Evolutionary conservation across 2,888 invertebrate genomes (phyloP).

Genomic region (Saturnia pavonia): DNA sequence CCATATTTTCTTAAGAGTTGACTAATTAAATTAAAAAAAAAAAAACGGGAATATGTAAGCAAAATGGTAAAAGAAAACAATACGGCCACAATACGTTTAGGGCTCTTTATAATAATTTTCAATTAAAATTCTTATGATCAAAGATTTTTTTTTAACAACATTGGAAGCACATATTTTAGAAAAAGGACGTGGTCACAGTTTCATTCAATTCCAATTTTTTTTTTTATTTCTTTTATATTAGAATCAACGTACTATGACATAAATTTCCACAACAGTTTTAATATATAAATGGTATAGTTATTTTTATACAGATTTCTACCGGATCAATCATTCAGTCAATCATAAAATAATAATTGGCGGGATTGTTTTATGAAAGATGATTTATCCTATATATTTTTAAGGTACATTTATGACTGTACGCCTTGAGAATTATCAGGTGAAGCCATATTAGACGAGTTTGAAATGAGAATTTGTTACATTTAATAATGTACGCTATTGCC

Average conservation of each 20-base stretch:
- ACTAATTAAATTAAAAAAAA: no score
- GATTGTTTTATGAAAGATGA: neutral
- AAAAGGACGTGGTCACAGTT: neutral
- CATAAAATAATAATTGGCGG: neutral
- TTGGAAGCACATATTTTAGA: no score
- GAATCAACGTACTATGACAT: neutral
- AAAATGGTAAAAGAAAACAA: no score
- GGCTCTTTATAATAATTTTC: neutral
- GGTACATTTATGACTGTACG: neutral
- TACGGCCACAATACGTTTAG: no score
- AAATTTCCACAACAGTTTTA: neutral
- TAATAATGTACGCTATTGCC: no score
- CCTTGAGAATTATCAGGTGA: neutral
- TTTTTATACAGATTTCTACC: neutral
- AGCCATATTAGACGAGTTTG: neutral
- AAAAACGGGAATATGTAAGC: no score
- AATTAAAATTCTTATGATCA: no score
- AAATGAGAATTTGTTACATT: no score
- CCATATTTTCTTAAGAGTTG: no score
- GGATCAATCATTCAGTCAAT: neutral
- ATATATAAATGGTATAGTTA: neutral
- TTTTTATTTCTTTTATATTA: neutral
- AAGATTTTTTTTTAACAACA: no score
- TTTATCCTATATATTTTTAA: no score
- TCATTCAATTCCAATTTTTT: neutral